phyloP scores from a whole-genome alignment of 2,888 invertebrate genomes.

The Tipula helvola region DNA sequence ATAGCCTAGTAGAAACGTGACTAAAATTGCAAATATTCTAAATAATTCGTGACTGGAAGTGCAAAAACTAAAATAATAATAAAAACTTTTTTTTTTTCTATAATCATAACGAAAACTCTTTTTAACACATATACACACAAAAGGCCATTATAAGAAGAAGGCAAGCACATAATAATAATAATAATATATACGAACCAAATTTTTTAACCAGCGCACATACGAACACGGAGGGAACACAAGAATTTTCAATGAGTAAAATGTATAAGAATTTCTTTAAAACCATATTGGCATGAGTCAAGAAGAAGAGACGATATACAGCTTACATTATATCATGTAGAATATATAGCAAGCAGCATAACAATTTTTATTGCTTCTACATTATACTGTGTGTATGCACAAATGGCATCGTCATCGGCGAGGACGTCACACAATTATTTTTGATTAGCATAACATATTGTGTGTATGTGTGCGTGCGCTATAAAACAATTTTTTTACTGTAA shows the following conservation, averaged over 20 bases:
- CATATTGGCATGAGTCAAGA: background rate
- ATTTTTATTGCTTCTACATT: background rate
- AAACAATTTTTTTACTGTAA: background rate
- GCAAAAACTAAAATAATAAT: background rate
- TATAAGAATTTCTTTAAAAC: background rate
- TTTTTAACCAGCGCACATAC: background rate
- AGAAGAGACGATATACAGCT: background rate
- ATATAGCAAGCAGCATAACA: background rate
- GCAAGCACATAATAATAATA: background rate
- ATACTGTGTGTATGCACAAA: background rate
- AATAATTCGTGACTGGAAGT: constrained; percentile 13
- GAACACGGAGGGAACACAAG: background rate
- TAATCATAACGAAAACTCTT: background rate
- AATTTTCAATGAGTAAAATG: background rate
- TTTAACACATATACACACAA: background rate
- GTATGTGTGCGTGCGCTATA: background rate
- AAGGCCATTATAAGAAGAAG: background rate
- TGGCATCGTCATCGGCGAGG: background rate
- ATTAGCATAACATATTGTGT: background rate
- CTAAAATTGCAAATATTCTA: constrained; percentile 10
- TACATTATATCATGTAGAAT: background rate
- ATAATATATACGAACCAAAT: background rate
- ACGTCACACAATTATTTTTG: background rate
- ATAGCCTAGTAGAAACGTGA: constrained; percentile 12
- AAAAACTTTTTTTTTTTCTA: background rate